Base-by-base conservation (phyloP, 2,797 vertebrate species). In the Rhynchonycteris naso region DNA sequence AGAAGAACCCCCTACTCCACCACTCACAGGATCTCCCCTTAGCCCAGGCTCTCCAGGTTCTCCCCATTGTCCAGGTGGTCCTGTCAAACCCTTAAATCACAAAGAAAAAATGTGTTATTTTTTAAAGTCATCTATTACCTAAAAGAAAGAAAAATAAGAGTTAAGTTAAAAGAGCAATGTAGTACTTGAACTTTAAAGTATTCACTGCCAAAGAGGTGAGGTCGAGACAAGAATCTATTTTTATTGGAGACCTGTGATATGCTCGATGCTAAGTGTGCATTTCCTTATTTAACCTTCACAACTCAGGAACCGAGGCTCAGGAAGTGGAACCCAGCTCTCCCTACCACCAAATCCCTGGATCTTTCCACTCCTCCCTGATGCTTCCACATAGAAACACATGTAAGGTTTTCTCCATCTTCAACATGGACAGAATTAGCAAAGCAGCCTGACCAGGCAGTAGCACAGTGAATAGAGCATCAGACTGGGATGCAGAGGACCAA, bases 1-100 rank as follows among this genome's bases (percentile, higher is more conserved):
- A 58, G 13, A 63, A 95, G 74, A 88, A 93, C 82, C 13, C 14
- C n/a, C 26, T 18, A 61, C 58, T 5, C 28, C 43, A 14, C 47
- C 15, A 95, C 93, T 96, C 88, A 96, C 93, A n/a, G 85, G 78
- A 11, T 96, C 90, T 28, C 95, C 95, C 68, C 92, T 94, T 5
- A 88, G 33, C 14, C 95, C 95, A 47, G 75, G 90, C 13, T 56
- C 76, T 65, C 95, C 95, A 2, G 0, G 21, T 7, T 68, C 84
- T 78, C 96, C 92, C 56, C n/a, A n/a, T 11, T 8, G 56, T 91
- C 95, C 84, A 2, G 76, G 61, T 0, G 2, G 56, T 50, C 95
- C 96, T 0, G 2, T 24, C 52, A 85, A 74, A n/a, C 95, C 93
- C 95, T 97, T 47, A 87, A 96, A 91, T 87, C 56, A 96, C 59